Evolutionary conservation across 2,797 vertebrate species (phyloP).

Genomic region (Tenualosa thibaudeaui): DNA sequence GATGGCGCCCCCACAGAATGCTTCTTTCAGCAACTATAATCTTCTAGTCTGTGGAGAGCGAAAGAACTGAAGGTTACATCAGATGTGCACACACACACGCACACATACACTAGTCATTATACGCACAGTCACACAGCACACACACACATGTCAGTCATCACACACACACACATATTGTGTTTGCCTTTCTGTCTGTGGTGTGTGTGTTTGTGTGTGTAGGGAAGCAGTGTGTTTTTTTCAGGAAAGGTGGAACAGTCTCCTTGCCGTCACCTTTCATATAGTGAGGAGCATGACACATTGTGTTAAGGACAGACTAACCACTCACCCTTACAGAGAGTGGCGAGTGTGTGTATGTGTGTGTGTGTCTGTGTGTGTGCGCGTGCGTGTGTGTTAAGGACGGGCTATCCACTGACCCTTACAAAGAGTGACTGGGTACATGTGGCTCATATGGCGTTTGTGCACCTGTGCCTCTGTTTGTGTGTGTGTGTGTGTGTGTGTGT

Average conservation of each 20-base stretch:
- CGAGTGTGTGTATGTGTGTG: not conserved
- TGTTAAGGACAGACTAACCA: not conserved
- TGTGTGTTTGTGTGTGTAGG: conserved; percentile 71
- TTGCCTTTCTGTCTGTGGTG: conserved; percentile 72
- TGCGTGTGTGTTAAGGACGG: not conserved
- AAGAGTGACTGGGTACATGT: not conserved
- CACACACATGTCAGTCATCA: conserved; percentile 46
- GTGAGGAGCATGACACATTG: conserved; percentile 10
- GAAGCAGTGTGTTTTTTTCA: conserved; percentile 50
- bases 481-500: not conserved
- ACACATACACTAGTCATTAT: not conserved
- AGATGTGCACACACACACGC: not conserved
- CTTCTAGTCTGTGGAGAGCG: conserved; percentile 29
- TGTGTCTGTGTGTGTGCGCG: not conserved
- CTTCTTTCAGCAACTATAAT: not conserved
- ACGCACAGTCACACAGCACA: conserved; percentile 16
- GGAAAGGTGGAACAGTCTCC: conserved; percentile 3
- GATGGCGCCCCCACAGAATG: conserved; percentile 22
- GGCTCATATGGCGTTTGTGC: not conserved
- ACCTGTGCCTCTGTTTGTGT: not conserved
- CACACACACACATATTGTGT: conserved; percentile 77
- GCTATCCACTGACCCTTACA: no score
- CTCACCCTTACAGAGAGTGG: not conserved
- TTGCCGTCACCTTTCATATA: not conserved
- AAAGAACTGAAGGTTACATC: not conserved